A percentile compares a stretch with the other conserved stretches of the same genome.
These are phyloP conservation scores for Cygnus atratus DNA, from an alignment of 2,113 vertebrate genomes.

Conservation along the genomic window DNA sequence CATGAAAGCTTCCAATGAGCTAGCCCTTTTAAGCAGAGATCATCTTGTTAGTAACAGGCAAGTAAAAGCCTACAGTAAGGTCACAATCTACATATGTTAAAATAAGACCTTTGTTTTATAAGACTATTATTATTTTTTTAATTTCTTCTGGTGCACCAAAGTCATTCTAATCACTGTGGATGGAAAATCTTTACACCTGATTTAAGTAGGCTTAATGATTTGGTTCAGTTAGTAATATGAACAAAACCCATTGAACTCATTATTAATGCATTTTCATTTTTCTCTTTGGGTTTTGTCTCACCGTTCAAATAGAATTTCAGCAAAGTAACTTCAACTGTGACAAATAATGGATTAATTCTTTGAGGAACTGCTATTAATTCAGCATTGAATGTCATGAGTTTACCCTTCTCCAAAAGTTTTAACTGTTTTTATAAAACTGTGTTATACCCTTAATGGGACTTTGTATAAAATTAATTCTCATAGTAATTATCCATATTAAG, in stretches of 20 bases:
- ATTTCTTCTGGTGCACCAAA: neutral
- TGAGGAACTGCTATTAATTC: conserved; percentile 27
- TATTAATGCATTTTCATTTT: neutral
- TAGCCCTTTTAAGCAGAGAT: neutral
- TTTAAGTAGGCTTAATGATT: neutral
- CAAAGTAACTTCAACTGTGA: conserved; percentile 20
- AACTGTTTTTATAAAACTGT: conserved; percentile 30
- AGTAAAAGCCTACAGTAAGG: neutral
- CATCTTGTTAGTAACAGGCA: neutral
- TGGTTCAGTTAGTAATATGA: neutral
- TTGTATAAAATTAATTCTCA: neutral
- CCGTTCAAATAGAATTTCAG: neutral
- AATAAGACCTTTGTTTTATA: neutral
- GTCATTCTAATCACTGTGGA: neutral
- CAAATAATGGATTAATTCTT: conserved; percentile 38
- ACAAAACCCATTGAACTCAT: neutral
- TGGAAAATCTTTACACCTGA: neutral
- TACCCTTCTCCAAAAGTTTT: conserved; percentile 41
- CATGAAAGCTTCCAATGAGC: neutral
- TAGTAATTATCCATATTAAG: neutral
- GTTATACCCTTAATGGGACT: neutral
- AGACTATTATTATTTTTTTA: neutral
- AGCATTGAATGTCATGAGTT: conserved; percentile 10
- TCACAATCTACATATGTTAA: neutral
- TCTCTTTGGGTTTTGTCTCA: neutral